Conservation (phyloP, 2,113 vertebrate genomes). For the Sebastes schlegelii region DNA sequence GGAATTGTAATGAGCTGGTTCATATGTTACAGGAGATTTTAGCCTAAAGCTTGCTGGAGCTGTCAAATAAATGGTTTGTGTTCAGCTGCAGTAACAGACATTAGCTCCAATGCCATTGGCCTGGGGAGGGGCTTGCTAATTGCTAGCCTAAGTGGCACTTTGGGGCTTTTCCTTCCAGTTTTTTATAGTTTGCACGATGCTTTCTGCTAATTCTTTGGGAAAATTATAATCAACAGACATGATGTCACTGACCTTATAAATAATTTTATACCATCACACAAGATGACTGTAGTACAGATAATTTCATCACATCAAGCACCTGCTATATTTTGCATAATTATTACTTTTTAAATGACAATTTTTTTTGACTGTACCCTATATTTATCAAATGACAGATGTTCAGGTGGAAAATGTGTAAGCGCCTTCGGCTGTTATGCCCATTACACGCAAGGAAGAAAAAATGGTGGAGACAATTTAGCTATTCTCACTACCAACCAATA, state of each 20-base stretch:
- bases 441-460: not conserved
- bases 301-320: slow-evolving; percentile 14
- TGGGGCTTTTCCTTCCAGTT: slow-evolving; percentile 43
- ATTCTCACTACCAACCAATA: not conserved
- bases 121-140: slow-evolving; percentile 61
- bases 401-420: not conserved
- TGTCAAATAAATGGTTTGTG: slow-evolving; percentile 71
- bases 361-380: not conserved
- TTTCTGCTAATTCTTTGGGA: slow-evolving; percentile 27
- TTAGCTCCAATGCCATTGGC: slow-evolving; percentile 55
- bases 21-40: slow-evolving; percentile 58
- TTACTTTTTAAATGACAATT: not conserved
- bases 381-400: not conserved
- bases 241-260: not conserved
- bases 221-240: slow-evolving; percentile 35
- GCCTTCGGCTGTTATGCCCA: not conserved
- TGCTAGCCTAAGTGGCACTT: slow-evolving; percentile 59
- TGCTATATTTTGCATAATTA: slow-evolving; percentile 3
- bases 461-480: not conserved
- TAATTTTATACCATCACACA: not conserved
- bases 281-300: not conserved
- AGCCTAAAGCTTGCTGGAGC: slow-evolving; percentile 53
- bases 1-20: slow-evolving; percentile 62
- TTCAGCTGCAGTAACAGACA: slow-evolving; percentile 55
- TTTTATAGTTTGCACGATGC: slow-evolving; percentile 33